Evolutionary conservation across 2,113 vertebrate genomes (phyloP).

Genomic region (Ictalurus punctatus): DNA sequence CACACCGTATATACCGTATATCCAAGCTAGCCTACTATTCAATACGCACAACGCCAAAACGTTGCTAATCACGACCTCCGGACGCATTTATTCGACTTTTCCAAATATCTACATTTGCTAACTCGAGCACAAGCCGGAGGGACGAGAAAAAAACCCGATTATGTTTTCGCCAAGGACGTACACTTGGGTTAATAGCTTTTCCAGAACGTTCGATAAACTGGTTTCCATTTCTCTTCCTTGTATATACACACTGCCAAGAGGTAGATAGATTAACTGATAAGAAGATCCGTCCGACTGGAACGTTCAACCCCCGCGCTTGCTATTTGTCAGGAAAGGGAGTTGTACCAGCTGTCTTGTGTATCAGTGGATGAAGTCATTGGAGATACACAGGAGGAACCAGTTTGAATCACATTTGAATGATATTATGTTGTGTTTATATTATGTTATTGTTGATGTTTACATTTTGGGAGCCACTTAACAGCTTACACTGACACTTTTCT

Average conservation of each 20-base stretch:
- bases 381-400: not conserved
- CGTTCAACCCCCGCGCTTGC: not conserved
- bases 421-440: not conserved
- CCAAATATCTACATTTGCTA: not conserved
- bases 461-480: not conserved
- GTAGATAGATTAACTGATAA: not conserved
- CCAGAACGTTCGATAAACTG: not conserved
- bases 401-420: not conserved
- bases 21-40: too few species aligned
- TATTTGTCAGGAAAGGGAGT: not conserved
- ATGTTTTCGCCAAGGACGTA: not conserved
- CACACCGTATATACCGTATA: too few species aligned
- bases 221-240: not conserved
- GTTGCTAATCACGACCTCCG: not conserved
- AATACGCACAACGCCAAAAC: not conserved
- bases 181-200: conserved; percentile 4
- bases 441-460: not conserved
- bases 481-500: not conserved
- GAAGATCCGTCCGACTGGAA: not conserved
- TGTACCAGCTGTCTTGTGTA: not conserved
- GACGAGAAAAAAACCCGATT: not conserved
- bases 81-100: not conserved
- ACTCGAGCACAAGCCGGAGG: not conserved
- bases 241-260: not conserved
- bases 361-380: not conserved